Evolutionary conservation across 2,113 vertebrate species (phyloP), one percentile per base, ranked within the genome.

Genomic region (Falco punctatus): DNA sequence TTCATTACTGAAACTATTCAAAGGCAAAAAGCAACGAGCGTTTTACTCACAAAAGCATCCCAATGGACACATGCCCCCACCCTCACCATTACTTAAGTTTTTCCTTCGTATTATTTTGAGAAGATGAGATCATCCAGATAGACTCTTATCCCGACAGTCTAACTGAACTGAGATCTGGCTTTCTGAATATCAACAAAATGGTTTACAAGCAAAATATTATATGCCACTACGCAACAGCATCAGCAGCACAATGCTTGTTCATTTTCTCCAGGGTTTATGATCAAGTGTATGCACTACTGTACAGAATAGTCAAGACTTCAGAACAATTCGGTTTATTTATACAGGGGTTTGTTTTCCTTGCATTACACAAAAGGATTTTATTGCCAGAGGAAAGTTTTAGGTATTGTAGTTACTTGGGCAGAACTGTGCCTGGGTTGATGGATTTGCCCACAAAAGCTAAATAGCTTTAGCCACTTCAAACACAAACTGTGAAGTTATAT

Each of bases 401-500:
- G 71, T 90, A 44, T 13, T 67, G 23, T 35, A 79, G 61, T 26
- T 70, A 40, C 81, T 89, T 74, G 42, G 35, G 65, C 52, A 75
- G 49, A 92, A 79, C 17, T 48, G 59, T 28, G 44, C 5, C 16
- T 33, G 46, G 40, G 57, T 94, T 91, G 92, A 74, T 24, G 27
- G 42, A 65, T 67, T 65, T 64, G 57, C 46, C 77, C 77, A 69
- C 54, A 81, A 95, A 96, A 94, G 81, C 65, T 69, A 49, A 91
- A 91, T 5, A 92, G 77, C 11, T 64, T 93, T 65, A 88, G 52
- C 73, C 83, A 93, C 92, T 95, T 89, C 86, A 95, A 96, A 94
- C 9, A 51, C 55, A 79, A 95, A 85, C n/a, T 57, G 42, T 88
- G 82, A 92, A 77, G 72, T 28, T 88, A 23, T 52, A 88, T 61